phyloP scores from a whole-genome alignment of 1,140 invertebrate genomes.

The Probaryconus sp. region DNA sequence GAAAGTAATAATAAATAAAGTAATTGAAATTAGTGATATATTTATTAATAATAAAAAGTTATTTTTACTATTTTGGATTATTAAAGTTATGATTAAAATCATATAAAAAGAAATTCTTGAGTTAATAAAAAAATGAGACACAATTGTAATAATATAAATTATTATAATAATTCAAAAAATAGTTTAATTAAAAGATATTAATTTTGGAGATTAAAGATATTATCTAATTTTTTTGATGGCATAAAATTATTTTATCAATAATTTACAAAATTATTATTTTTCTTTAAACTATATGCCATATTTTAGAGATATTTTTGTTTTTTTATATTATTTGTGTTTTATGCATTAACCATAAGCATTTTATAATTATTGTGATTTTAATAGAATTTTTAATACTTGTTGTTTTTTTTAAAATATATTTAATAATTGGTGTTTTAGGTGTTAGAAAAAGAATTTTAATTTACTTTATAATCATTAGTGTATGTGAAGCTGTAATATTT shows the following conservation, averaged over 20 bases:
- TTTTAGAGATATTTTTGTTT: slow-evolving; percentile 26
- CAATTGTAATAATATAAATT: slow-evolving; percentile 7
- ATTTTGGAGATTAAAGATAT: slow-evolving; percentile 81
- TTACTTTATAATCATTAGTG: no score
- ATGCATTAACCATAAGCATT: slow-evolving; percentile 76
- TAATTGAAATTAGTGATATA: no score
- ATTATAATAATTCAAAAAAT: slow-evolving; percentile 72
- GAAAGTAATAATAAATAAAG: no score
- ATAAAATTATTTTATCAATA: slow-evolving; percentile 79
- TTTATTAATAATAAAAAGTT: no score
- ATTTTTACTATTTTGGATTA: no score
- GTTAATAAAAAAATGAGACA: not conserved
- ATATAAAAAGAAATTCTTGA: slow-evolving; percentile 17
- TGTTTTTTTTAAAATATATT: no score
- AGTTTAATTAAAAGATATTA: slow-evolving; percentile 79
- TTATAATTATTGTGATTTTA: slow-evolving; percentile 77
- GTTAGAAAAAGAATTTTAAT: no score
- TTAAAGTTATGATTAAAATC: slow-evolving; percentile 63
- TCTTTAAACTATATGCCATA: slow-evolving; percentile 79
- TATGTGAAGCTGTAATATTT: no score
- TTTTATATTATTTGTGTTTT: slow-evolving; percentile 67
- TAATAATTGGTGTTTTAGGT: no score
- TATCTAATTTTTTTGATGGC: slow-evolving; percentile 78
- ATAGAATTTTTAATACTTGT: slow-evolving; percentile 70
- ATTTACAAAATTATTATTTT: slow-evolving; percentile 81